phyloP scores from a whole-genome alignment of 1,140 invertebrate species.

The Metopolophium dirhodum region DNA sequence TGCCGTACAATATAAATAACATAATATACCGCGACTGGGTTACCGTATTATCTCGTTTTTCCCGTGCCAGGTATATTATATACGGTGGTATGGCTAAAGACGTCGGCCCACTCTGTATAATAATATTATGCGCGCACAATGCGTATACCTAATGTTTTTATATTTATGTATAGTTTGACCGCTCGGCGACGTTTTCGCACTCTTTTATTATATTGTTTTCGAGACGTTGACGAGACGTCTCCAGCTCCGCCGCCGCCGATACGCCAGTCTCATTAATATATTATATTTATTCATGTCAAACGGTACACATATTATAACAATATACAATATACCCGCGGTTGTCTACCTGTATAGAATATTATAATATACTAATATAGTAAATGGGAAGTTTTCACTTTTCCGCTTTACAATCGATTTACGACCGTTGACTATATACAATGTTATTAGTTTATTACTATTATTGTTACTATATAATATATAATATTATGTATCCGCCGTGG shows the following conservation, averaged over 20 bases:
- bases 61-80: too few species aligned
- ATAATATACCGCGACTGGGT: not conserved
- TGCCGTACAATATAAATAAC: not conserved
- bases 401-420: not conserved
- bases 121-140: not conserved
- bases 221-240: not conserved
- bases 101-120: not conserved
- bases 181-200: not conserved
- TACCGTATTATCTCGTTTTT: not conserved
- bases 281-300: not conserved
- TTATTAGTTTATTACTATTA: not conserved
- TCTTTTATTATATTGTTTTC: not conserved
- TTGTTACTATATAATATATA: not conserved
- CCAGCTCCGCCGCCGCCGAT: not conserved
- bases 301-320: not conserved
- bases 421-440: not conserved
- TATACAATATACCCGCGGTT: not conserved
- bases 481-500: not conserved
- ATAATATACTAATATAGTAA: not conserved
- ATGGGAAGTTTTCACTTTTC: not conserved
- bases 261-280: not conserved
- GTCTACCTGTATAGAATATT: not conserved
- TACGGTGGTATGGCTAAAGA: not conserved
- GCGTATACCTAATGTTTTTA: not conserved
- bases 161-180: not conserved